A percentile compares a stretch with the other conserved stretches of the same genome.
Evolutionary conservation across 92 coral and sea anemone genomes (phyloP).

Genomic region (Actinernus sp.): DNA sequence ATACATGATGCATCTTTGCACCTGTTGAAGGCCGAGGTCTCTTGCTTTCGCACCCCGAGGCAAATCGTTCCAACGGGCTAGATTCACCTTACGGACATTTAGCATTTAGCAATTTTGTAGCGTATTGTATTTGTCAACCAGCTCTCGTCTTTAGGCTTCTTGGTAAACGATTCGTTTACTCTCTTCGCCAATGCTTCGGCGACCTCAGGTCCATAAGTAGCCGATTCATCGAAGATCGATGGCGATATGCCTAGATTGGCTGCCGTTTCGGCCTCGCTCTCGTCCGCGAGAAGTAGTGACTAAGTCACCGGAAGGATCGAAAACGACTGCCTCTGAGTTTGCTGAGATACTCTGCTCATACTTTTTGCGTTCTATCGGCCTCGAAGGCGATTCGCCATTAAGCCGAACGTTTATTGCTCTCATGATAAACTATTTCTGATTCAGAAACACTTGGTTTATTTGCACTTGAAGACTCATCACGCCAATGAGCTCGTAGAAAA

Average conservation of each 20-base stretch:
- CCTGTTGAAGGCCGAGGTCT: background rate
- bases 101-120: background rate
- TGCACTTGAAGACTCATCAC: too few relatives aligned
- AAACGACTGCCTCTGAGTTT: too few relatives aligned
- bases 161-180: background rate
- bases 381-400: background rate
- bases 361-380: constrained; percentile 4
- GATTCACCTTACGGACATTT: background rate
- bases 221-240: background rate
- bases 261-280: background rate
- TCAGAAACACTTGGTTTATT: too few relatives aligned
- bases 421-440: too few relatives aligned
- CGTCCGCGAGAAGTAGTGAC: background rate
- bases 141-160: constrained; percentile 4
- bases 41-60: background rate
- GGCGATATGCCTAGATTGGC: background rate
- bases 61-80: background rate
- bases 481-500: too few relatives aligned
- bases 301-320: background rate
- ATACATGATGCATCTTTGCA: background rate
- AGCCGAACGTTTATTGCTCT: too few relatives aligned
- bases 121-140: background rate
- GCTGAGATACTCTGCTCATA: background rate
- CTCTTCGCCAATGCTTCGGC: too few relatives aligned
- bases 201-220: too few relatives aligned